Base-by-base conservation (phyloP, 2,113 vertebrate species). In the Syngnathoides biaculeatus region DNA sequence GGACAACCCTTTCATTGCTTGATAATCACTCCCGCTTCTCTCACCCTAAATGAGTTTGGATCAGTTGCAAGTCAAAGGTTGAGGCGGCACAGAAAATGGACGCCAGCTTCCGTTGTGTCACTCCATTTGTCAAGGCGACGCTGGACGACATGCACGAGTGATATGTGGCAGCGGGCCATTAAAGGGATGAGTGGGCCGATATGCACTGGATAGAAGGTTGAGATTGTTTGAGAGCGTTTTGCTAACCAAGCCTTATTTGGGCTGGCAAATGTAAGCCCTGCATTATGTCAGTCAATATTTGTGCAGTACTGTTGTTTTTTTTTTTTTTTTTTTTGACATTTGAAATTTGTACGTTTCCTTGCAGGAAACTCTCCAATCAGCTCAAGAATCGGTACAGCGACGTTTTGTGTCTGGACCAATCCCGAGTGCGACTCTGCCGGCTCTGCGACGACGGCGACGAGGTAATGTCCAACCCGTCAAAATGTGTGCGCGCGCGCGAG, bases 331-430 rank as follows among this genome's bases (percentile, higher is more conserved):
- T 17, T 1, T 42, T 62, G 60, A 62, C 8, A 26, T 62, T 24
- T 22, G 30, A 6, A 47, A 24, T 65, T n/a, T 52, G 11, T 57
- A 3, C 43, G 22, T 75, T 76, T 58, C 40, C 43, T 42, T 22
- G 43, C 84, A 93, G 92, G 78, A 92, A 90, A 84, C 68, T 90
- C 52, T 80, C 86, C 67, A 93, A 93, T 89, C 92, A 93, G 81
- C 86, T 92, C n/a, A 93, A 92, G 83, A 93, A 93, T 82, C 79
- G 92, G 77, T 93, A 93, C 89, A 93, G 92, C 17, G 92, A 93
- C 26, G 92, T 93, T 73, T 89, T 93, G 69, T 93, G 92, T 69
- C 84, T 93, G 68, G 92, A 93, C 73, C 90, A 93, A 26, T 92
- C 92, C 50, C 88, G 92, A 35, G 92, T 93, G 38, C 87, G 81